A percentile compares a stretch with the other conserved stretches of the same genome.
Conservation (phyloP, 2,113 vertebrate species). For the Haliaeetus leucogaster region DNA sequence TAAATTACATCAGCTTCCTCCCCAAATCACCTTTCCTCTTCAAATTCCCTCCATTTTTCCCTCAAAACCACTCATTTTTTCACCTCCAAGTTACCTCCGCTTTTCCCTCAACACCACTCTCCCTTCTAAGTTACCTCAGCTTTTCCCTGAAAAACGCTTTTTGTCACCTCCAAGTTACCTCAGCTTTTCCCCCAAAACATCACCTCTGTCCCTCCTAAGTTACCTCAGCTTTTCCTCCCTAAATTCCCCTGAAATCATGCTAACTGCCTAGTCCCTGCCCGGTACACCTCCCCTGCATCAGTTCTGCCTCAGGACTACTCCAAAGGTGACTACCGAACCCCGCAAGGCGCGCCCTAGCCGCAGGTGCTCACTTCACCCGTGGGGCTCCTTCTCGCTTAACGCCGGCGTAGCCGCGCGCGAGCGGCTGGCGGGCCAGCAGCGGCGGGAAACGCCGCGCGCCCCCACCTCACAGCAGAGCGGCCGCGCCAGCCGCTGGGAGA, state of each 20-base stretch:
- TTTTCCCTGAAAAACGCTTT: not conserved
- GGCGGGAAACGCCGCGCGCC: not conserved
- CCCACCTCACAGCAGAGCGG: not conserved
- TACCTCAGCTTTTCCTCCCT: not conserved
- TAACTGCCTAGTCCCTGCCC: not conserved
- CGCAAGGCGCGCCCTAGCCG: not conserved
- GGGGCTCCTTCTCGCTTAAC: not conserved
- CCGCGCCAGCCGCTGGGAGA: not conserved
- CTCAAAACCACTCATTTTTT: too few species aligned
- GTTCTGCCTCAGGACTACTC: not conserved
- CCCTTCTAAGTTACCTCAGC: not conserved
- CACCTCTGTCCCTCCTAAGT: not conserved
- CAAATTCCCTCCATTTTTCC: not conserved
- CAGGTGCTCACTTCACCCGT: not conserved
- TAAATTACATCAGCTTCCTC: too few species aligned
- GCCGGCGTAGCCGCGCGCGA: too few species aligned
- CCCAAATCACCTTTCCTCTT: too few species aligned
- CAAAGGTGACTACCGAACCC: too few species aligned
- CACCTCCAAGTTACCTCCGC: not conserved
- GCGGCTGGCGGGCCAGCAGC: not conserved
- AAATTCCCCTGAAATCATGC: not conserved
- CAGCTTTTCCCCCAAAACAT: not conserved
- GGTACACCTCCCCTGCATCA: too few species aligned
- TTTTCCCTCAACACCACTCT: not conserved
- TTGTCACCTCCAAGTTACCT: not conserved